Conservation (phyloP, 2,888 invertebrate genomes). For the Clistopyga incitator region DNA sequence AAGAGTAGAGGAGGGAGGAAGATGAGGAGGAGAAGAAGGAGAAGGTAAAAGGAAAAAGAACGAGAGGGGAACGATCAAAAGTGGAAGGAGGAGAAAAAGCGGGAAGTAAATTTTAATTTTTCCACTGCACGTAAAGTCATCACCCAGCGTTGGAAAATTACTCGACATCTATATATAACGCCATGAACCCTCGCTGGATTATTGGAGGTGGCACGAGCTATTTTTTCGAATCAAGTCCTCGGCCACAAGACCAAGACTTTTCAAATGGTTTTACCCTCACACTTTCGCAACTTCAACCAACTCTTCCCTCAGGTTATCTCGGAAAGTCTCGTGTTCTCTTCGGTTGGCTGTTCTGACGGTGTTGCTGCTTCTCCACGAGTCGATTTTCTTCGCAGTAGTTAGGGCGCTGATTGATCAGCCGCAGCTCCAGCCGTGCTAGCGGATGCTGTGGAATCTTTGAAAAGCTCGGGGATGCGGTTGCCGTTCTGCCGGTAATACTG, state of each 20-base stretch:
- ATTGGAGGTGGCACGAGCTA: constrained; percentile 35
- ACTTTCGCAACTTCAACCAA: constrained; percentile 14
- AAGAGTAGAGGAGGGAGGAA: no score
- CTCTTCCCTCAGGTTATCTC: constrained; percentile 44
- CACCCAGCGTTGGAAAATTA: constrained; percentile 13
- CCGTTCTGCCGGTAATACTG: constrained; percentile 27
- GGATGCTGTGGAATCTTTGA: constrained; percentile 38
- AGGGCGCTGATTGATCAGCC: constrained; percentile 67
- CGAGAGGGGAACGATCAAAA: no score
- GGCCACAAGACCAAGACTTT: constrained; percentile 34
- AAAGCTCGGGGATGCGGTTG: constrained; percentile 18
- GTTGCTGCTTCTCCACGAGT: constrained; percentile 8
- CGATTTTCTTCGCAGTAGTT: constrained; percentile 63
- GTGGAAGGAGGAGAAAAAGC: no score
- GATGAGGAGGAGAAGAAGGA: no score
- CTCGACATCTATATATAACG: background rate
- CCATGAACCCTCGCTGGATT: background rate
- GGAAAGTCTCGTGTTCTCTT: constrained; percentile 28
- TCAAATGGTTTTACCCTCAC: constrained; percentile 24
- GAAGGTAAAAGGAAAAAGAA: no score
- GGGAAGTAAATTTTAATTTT: background rate
- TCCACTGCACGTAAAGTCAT: background rate
- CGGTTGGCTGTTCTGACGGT: background rate
- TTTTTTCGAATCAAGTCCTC: constrained; percentile 50
- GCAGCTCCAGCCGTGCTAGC: constrained; percentile 21